Conservation (phyloP, 2,113 vertebrate species). For the Pelobates fuscus region DNA sequence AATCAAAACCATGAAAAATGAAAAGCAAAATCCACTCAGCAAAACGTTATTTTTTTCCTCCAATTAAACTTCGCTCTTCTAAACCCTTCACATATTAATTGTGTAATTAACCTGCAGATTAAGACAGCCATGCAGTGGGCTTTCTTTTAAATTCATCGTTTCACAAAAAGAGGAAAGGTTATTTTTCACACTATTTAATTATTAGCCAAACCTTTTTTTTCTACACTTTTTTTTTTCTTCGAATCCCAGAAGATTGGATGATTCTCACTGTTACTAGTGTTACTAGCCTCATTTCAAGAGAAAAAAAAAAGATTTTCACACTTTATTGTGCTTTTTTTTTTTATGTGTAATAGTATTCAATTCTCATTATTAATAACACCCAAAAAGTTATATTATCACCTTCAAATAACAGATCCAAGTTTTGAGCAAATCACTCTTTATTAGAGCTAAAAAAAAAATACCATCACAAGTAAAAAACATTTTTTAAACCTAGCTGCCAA, state of each 20-base stretch:
- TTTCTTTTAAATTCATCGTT: conserved; percentile 12
- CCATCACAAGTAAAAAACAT: too few species aligned
- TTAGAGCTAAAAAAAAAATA: too few species aligned
- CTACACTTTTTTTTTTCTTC: neutral
- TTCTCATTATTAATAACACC: neutral
- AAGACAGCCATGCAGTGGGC: conserved; percentile 12
- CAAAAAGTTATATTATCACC: neutral
- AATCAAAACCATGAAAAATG: neutral
- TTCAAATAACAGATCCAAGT: neutral
- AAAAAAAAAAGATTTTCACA: neutral
- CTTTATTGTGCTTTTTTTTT: neutral
- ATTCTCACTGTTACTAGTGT: neutral
- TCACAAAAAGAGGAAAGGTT: conserved; percentile 35
- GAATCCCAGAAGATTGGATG: neutral
- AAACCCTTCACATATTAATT: conserved; percentile 50
- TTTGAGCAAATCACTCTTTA: too few species aligned
- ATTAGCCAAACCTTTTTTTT: neutral
- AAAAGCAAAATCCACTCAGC: neutral
- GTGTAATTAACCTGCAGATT: conserved; percentile 48
- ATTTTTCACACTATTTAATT: conserved; percentile 17
- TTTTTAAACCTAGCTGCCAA: too few species aligned
- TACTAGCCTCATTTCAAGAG: neutral
- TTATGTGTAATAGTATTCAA: neutral
- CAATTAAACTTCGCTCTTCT: conserved; percentile 41
- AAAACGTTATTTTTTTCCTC: conserved; percentile 32